These are phyloP conservation scores for Archips xylosteana DNA, from an alignment of 2,888 invertebrate genomes.

Conservation along the genomic window DNA sequence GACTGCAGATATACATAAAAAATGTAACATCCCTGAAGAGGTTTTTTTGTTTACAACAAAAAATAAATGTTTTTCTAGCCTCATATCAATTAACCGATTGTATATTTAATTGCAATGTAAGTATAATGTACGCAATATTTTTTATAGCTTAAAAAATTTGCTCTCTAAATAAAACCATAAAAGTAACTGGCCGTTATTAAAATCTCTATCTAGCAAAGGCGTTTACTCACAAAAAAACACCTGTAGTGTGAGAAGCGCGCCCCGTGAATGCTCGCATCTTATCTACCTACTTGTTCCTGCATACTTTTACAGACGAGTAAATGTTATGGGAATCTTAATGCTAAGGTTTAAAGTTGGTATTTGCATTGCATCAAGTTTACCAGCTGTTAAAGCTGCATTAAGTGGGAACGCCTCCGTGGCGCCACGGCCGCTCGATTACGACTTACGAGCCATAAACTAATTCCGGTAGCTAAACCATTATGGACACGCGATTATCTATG, in stretches of 20 bases:
- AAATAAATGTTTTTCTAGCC: not conserved
- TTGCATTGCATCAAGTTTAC: slow-evolving; percentile 40
- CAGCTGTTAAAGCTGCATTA: slow-evolving; percentile 46
- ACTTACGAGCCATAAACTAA: slow-evolving; percentile 81
- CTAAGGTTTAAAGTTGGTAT: slow-evolving; percentile 50
- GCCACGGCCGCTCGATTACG: slow-evolving; percentile 76
- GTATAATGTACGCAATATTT: not conserved
- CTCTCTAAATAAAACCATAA: slow-evolving; percentile 25
- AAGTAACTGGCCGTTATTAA: slow-evolving; percentile 53
- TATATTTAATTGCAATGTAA: slow-evolving; percentile 10
- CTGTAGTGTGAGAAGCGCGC: slow-evolving; percentile 75
- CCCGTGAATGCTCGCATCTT: slow-evolving; percentile 56
- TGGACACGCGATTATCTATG: slow-evolving; percentile 67
- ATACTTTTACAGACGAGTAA: slow-evolving; percentile 8
- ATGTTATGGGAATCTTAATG: slow-evolving; percentile 4
- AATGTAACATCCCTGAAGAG: too few species aligned
- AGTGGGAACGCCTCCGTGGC: slow-evolving; percentile 76
- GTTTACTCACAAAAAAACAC: slow-evolving; percentile 72
- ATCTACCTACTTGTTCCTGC: slow-evolving; percentile 41
- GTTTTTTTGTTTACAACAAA: not conserved
- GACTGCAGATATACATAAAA: too few species aligned
- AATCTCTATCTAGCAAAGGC: slow-evolving; percentile 68
- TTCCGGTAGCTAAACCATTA: slow-evolving; percentile 81
- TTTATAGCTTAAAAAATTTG: slow-evolving; percentile 11
- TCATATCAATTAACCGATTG: not conserved